Evolutionary conservation across 2,797 vertebrate genomes (phyloP).

Genomic region (Gymnocypris eckloni): DNA sequence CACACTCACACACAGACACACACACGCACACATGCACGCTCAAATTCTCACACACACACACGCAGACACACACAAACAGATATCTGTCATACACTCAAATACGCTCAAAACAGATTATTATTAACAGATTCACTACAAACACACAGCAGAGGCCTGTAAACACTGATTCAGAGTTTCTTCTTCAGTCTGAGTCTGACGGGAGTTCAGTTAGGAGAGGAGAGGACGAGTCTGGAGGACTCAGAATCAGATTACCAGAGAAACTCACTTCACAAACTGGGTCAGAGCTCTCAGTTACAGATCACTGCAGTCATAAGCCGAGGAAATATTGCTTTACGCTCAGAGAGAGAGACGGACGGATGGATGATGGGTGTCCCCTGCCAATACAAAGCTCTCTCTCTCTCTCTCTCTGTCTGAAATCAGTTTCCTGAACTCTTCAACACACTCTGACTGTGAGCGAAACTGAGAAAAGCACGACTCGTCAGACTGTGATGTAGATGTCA

Average conservation of each 20-base stretch:
- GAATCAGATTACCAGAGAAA: conserved; percentile 17
- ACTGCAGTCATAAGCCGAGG: neutral
- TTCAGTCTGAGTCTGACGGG: neutral
- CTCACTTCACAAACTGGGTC: conserved; percentile 17
- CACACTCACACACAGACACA: no score
- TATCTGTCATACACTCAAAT: no score
- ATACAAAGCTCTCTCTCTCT: neutral
- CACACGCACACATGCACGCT: no score
- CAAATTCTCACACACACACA: no score
- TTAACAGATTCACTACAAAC: no score
- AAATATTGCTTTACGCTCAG: neutral
- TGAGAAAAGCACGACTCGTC: neutral
- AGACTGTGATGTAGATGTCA: neutral
- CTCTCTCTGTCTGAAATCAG: neutral
- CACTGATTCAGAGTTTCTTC: no score
- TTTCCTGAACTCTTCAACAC: neutral
- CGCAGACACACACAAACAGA: no score
- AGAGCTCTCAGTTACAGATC: conserved; percentile 8
- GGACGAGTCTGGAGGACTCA: no score
- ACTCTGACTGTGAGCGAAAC: neutral
- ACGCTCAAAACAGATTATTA: no score
- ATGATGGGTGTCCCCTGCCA: neutral
- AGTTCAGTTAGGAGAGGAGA: neutral
- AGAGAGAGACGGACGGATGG: neutral
- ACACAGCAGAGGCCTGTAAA: no score